Evolutionary conservation across 2,888 invertebrate species (phyloP), one percentile per base, ranked within the genome.

Genomic region (Chesias legatella): DNA sequence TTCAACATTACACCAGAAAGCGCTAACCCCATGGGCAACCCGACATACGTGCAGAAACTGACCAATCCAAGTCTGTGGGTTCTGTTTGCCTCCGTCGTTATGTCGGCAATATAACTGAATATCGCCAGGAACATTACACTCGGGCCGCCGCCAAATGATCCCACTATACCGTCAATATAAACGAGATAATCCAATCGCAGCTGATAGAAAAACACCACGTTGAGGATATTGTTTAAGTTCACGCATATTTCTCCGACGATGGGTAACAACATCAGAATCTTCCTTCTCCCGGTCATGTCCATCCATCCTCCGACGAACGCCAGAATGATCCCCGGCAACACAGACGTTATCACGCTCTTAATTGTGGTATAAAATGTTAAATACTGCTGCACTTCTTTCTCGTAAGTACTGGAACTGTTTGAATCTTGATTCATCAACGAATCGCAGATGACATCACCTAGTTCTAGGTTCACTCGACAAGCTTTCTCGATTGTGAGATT

Each of bases 401-500:
- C 90, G 54, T 89, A 81, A 3, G 72, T 69, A 37, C 43, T 48
- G 7, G 55, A 65, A 44, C 66, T 63, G 31, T 59, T 66, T 7
- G 89, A 89, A 5, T 92, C 89, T 48, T 94, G 86, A 3, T 88
- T 81, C 2, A 91, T 90, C 7, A 94, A 73, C 0, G 94, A 92
- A 55, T 91, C 90, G 67, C 94, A 94, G 1, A 94, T 89, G 53
- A 90, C 89, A 29, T 89, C 88, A 0, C 91, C 83, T 53, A 92
- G 92, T 2, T 82, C 89, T 52, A 94, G 79, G 64, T 94, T 94
- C 0, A 94, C 94, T 9, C 94, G 79, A 60, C 94, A 94, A 0
- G 94, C 94, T 71, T 94, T 94, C 68, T 94, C 94, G 51, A 94
- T 76, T 64, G 93, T 93, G 6, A 94, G 77, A 70, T 94, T 94